Evolutionary conservation across 2,113 vertebrate species (phyloP).

Genomic region (Sorex araneus): DNA sequence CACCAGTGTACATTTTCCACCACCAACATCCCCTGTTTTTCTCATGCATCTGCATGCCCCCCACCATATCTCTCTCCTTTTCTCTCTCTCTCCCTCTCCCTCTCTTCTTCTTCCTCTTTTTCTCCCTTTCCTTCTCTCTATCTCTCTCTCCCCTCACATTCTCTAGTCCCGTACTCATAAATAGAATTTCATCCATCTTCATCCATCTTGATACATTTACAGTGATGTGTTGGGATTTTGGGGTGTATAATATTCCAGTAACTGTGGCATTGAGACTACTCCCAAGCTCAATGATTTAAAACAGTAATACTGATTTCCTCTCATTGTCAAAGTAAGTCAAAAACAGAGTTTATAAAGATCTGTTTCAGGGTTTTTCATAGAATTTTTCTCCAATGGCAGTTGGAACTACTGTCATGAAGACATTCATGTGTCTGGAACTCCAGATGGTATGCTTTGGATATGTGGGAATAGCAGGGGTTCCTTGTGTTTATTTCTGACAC

Average conservation of each 20-base stretch:
- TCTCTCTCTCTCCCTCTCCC: no score
- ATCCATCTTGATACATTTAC: background rate
- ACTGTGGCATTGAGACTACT: background rate
- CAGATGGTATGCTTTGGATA: background rate
- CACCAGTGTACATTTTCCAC: no score
- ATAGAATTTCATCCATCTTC: background rate
- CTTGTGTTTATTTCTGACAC: background rate
- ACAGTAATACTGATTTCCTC: background rate
- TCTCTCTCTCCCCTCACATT: background rate
- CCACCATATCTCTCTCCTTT: no score
- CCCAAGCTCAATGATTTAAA: background rate
- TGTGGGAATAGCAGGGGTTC: background rate
- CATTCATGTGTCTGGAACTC: background rate
- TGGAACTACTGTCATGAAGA: background rate
- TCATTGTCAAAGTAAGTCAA: background rate
- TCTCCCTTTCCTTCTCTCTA: no score
- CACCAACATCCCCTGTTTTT: no score
- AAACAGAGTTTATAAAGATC: background rate
- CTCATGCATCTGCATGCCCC: no score
- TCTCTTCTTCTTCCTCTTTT: no score
- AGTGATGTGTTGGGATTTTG: background rate
- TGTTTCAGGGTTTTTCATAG: background rate
- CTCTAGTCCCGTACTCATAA: background rate
- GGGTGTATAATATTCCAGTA: background rate
- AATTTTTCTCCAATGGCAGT: background rate